Evolutionary conservation across 2,797 vertebrate genomes (phyloP), one percentile per base, ranked within the genome.

Genomic region (Schizothorax lantsangensis): DNA sequence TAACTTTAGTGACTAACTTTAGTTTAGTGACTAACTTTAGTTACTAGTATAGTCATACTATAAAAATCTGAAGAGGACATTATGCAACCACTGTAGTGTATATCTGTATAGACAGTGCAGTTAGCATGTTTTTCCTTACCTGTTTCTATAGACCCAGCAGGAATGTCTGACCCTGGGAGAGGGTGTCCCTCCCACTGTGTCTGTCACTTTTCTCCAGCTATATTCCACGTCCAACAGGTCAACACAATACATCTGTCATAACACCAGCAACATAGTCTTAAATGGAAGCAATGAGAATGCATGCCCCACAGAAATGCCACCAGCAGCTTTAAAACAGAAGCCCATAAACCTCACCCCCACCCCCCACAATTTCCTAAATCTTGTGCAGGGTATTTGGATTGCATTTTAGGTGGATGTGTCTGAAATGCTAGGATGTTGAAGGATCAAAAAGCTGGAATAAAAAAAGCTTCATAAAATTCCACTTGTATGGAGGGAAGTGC

Each of bases 161-260:
- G 97, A 96, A 92, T 99, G 97, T 89, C 97, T 97, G 94, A 96
- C 96, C 81, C 98, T 95, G 15, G 98, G 97, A 2, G 98, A 98
- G 11, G 98, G 98, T 19, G 96, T 95, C 1, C 93, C 93, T 87
- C 97, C 98, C 87, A 93, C 93, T 86, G 94, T 92, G 89, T 94
- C 92, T 0, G 92, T 95, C 86, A 98, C 88, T 91, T 94, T 96
- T 93, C 91, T 96, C 97, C 98, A 99, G 33, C 91, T 88, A 88
- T 92, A 97, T 84, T 89, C 89, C 89, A 90, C 93, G 84, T 95
- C 94, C 74, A 91, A 93, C 84, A 99, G 92, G 90, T 98, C 96
- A 84, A 98, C 94, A 45, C 95, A 96, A 93, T 96, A 99, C 88
- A 99, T 95, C 98, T 99, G 92, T 69, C 57, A 26, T 68, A 87